These are phyloP conservation scores for Scotopteryx bipunctaria DNA, from an alignment of 2,888 invertebrate genomes.

Conservation along the genomic window DNA sequence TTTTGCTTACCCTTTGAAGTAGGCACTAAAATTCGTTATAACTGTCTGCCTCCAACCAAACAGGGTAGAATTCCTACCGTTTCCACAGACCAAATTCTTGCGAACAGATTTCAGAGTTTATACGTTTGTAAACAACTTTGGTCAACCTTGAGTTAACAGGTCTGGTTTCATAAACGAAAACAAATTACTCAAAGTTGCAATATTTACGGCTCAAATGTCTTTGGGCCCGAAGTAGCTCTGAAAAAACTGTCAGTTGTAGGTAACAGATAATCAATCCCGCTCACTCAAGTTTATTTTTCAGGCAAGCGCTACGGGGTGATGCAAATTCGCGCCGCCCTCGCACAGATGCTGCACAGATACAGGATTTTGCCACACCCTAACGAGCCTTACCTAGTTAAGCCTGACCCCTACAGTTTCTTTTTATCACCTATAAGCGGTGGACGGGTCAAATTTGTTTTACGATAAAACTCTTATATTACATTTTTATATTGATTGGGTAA, in stretches of 20 bases:
- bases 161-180: neutral
- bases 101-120: conserved; percentile 23
- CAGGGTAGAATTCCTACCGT: conserved; percentile 15
- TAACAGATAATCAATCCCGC: neutral
- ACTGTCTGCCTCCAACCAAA: conserved; percentile 18
- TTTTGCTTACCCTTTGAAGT: conserved; percentile 17
- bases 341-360: conserved; percentile 57
- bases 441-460: conserved; percentile 53
- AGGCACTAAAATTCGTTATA: conserved; percentile 24
- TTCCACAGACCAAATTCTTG: conserved; percentile 18
- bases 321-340: conserved; percentile 64
- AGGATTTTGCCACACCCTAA: conserved; percentile 47
- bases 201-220: no score
- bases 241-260: neutral
- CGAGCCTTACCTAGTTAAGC: conserved; percentile 43
- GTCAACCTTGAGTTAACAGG: neutral
- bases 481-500: no score
- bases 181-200: no score
- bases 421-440: conserved; percentile 54
- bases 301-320: conserved; percentile 70
- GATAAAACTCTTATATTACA: conserved; percentile 33
- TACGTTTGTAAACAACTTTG: conserved; percentile 18
- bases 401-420: conserved; percentile 57
- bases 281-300: conserved; percentile 38
- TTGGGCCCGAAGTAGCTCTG: neutral